Percentiles rank a stretch among this genome's conserved stretches.
Evolutionary conservation across 2,113 vertebrate genomes (phyloP).

Genomic region (Chiloscyllium plagiosum): DNA sequence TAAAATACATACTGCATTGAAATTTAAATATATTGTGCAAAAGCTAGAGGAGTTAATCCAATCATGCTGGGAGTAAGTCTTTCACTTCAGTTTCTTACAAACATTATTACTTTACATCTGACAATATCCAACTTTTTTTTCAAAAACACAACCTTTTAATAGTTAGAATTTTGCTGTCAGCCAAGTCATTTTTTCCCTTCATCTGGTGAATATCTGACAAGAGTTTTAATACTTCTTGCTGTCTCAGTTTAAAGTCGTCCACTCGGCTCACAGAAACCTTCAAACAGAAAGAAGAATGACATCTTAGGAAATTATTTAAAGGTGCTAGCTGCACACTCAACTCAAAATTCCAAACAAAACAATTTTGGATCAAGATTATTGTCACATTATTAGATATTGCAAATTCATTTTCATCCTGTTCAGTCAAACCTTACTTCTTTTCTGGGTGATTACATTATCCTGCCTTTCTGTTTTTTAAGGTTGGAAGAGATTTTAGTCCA

Average conservation of each 20-base stretch:
- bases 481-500: neutral
- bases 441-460: neutral
- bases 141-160: constrained; percentile 41
- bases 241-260: constrained; percentile 39
- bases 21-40: neutral
- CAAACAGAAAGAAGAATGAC: neutral
- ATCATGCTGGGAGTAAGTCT: neutral
- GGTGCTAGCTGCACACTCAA: neutral
- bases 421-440: neutral
- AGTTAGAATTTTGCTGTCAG: constrained; percentile 41
- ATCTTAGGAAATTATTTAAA: neutral
- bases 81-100: neutral
- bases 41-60: neutral
- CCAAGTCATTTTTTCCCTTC: constrained; percentile 40
- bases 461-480: neutral
- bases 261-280: constrained; percentile 43
- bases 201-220: constrained; percentile 42
- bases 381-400: neutral
- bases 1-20: neutral
- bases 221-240: constrained; percentile 41
- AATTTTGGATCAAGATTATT: neutral
- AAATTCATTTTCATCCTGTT: neutral
- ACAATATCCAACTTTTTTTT: neutral
- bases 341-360: neutral
- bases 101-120: neutral